Conservation (phyloP, 2,888 invertebrate species). For the Sesia bembeciformis region DNA sequence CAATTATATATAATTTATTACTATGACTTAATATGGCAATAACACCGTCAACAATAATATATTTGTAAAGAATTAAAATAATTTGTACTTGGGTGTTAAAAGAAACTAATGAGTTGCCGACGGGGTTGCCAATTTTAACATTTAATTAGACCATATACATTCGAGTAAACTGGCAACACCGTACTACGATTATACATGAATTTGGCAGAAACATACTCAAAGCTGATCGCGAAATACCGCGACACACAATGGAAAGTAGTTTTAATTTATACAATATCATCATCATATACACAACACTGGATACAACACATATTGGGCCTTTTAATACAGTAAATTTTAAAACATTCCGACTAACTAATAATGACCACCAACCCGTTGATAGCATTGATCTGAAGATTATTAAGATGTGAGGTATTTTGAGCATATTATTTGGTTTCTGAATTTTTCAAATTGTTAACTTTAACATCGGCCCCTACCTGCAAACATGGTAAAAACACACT, state of each 20-base stretch:
- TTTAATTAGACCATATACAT: no score
- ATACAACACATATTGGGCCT: neutral
- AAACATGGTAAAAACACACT: slow-evolving; percentile 8
- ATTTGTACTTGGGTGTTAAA: slow-evolving; percentile 36
- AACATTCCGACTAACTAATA: no score
- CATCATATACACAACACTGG: neutral
- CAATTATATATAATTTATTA: neutral
- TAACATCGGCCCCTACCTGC: slow-evolving; percentile 38
- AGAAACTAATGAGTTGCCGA: neutral
- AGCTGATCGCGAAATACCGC: neutral
- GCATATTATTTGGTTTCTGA: slow-evolving; percentile 15
- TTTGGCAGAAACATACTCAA: neutral
- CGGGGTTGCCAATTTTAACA: neutral
- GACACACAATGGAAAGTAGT: neutral
- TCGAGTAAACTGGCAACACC: no score
- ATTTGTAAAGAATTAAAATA: slow-evolving; percentile 11
- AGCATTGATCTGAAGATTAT: no score
- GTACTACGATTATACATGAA: neutral
- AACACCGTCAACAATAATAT: neutral
- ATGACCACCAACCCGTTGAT: no score
- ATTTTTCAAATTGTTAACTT: slow-evolving; percentile 10
- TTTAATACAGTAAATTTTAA: neutral
- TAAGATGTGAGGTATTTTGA: no score
- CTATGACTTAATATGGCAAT: slow-evolving; percentile 18
- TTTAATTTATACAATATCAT: slow-evolving; percentile 7